phyloP scores from a whole-genome alignment of 2,888 invertebrate genomes.

The Dryadula phaetusa region DNA sequence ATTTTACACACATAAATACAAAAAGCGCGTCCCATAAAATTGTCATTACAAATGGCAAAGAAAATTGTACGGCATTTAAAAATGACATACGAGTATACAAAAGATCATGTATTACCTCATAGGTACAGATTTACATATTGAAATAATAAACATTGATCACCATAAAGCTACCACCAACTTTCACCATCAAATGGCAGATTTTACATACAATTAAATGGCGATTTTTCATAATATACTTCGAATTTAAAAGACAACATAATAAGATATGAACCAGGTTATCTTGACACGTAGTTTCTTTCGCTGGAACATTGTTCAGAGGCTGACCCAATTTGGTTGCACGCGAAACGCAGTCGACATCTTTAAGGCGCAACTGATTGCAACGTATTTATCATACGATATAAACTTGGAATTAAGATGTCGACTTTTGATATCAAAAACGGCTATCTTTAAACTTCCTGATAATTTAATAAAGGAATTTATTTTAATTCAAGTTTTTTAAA shows the following conservation, averaged over 20 bases:
- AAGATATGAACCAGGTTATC: conserved; percentile 20
- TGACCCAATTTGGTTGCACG: conserved; percentile 29
- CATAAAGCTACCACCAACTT: conserved; percentile 50
- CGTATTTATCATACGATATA: conserved; percentile 28
- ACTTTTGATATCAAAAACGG: conserved; percentile 23
- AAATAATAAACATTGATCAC: conserved; percentile 40
- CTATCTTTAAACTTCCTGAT: background rate
- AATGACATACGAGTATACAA: conserved; percentile 36
- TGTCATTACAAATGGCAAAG: background rate
- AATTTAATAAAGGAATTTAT: conserved; percentile 5
- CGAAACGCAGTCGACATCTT: conserved; percentile 27
- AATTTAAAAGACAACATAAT: conserved; percentile 32
- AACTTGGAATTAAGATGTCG: conserved; percentile 26
- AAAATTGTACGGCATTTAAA: conserved; percentile 26
- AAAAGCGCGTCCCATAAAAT: background rate
- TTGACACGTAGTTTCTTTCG: conserved; percentile 20
- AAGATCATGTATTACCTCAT: conserved; percentile 27
- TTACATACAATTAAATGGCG: conserved; percentile 67
- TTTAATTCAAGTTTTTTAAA: background rate
- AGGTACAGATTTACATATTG: conserved; percentile 41
- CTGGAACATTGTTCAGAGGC: conserved; percentile 25
- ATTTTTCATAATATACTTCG: conserved; percentile 48
- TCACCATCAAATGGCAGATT: conserved; percentile 63
- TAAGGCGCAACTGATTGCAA: conserved; percentile 25
- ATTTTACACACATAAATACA: background rate